Base-by-base conservation (phyloP, 53 echinoderm and acorn worm genomes). In the Paracentrotus lividus region DNA sequence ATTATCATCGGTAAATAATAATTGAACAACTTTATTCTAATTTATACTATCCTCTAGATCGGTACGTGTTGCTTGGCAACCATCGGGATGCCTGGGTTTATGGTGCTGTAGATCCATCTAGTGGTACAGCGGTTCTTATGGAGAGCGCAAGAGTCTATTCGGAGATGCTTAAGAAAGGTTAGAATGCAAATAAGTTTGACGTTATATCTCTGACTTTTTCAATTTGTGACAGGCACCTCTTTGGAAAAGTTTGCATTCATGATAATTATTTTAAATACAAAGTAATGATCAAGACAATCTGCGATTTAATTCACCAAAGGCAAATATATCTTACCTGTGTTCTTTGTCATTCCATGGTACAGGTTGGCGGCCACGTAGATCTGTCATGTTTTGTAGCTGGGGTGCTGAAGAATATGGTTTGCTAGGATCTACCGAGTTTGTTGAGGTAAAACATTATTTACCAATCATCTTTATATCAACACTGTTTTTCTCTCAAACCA, bases 41-140 rank as follows among this genome's bases (percentile, higher is more conserved):
- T n/a, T n/a, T n/a, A n/a, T n/a, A n/a, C n/a, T n/a, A 9, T 81
- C 47, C 65, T 26, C 18, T 78, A 98, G 98, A 98, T 94, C 97
- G 98, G 7, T 98, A 98, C 77, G 97, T 98, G 49, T 76, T 98
- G 52, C 9, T 98, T 4, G 98, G 98, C 31, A 98, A 98, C 95
- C 98, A 98, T 90, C 95, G 96, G 43, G 98, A 98, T 95, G 98
- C 96, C 29, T 98, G 98, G 98, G 98, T 98, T 15, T 98, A 94
- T 88, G 98, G 98, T 38, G 97, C 98, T 16, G 93, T 95, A 8
- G 98, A 98, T 90, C 98, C 98, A 54, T 97, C 97, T 43, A 98
- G 98, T 94, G 98, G 98, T 27, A 97, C 97, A 42, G 98, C 97
- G 3, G 93, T 90, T 69, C 81, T 98, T 77, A 93, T 98, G 84